Conservation (phyloP, 2,888 invertebrate genomes). For the Chrysomela aeneicollis region DNA sequence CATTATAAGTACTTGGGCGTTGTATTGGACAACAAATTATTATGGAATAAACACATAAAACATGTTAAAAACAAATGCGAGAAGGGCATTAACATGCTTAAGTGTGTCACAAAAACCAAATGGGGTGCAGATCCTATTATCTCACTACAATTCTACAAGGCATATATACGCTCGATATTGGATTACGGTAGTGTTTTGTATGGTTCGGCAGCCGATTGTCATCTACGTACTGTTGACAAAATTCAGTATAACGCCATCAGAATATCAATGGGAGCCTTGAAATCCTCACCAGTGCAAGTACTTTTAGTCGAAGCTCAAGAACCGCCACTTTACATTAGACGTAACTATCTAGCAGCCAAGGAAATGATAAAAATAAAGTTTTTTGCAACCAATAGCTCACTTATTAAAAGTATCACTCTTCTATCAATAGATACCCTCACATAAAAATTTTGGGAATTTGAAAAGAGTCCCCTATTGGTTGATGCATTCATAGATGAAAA, state of each 20-base stretch:
- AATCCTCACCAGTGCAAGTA: constrained; percentile 11
- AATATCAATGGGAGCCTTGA: constrained; percentile 9
- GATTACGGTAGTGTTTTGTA: constrained; percentile 14
- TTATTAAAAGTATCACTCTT: neutral
- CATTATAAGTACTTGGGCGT: neutral
- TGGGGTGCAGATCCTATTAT: constrained; percentile 16
- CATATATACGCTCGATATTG: constrained; percentile 11
- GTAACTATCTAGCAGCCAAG: neutral
- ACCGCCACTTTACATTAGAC: neutral
- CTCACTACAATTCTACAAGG: constrained; percentile 9
- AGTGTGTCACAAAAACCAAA: constrained; percentile 14
- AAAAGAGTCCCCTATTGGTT: constrained; percentile 4
- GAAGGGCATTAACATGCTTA: constrained; percentile 9
- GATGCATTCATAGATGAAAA: constrained; percentile 8
- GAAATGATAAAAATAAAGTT: constrained; percentile 4
- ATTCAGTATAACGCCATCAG: constrained; percentile 14
- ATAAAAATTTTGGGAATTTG: constrained; percentile 3
- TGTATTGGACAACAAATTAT: constrained; percentile 1
- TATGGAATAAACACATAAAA: constrained; percentile 12
- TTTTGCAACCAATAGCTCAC: constrained; percentile 6
- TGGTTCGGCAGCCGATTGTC: constrained; percentile 3
- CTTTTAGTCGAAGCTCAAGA: constrained; percentile 5
- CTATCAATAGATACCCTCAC: constrained; percentile 5
- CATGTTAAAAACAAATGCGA: constrained; percentile 14
- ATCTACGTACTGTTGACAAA: neutral